Conservation (phyloP, 2,888 invertebrate genomes). For the Galerucella pusilla region DNA sequence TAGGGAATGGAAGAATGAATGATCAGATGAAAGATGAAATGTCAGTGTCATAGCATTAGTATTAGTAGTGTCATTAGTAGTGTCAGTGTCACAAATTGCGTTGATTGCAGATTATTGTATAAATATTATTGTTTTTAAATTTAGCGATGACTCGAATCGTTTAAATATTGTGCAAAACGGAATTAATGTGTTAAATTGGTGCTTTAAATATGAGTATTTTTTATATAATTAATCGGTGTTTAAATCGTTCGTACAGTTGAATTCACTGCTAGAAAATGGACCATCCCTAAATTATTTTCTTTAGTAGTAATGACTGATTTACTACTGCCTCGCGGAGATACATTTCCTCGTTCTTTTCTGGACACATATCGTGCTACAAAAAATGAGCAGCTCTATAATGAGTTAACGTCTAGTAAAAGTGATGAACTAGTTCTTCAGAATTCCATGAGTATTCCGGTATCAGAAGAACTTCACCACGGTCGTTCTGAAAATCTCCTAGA, state of each 20-base stretch:
- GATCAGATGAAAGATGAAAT: neutral
- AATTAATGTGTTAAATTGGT: conserved; percentile 1
- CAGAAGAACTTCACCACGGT: conserved; percentile 65
- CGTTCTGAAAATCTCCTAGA: conserved; percentile 65
- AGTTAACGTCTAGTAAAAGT: conserved; percentile 67
- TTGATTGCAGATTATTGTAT: neutral
- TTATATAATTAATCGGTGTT: neutral
- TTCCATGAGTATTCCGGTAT: conserved; percentile 61
- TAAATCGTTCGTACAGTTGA: neutral
- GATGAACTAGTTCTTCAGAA: conserved; percentile 67
- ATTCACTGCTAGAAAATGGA: conserved; percentile 20
- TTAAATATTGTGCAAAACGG: conserved; percentile 8
- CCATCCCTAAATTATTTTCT: conserved; percentile 18
- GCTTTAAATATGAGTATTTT: conserved; percentile 5
- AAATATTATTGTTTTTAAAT: conserved; percentile 29
- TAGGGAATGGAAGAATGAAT: conserved; percentile 5
- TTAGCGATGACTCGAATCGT: conserved; percentile 23
- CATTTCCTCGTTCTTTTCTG: conserved; percentile 64
- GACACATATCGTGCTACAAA: conserved; percentile 62
- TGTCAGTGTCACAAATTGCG: conserved; percentile 7
- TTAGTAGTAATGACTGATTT: conserved; percentile 61
- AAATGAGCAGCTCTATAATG: conserved; percentile 62
- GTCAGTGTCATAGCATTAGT: conserved; percentile 23
- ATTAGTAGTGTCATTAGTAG: neutral
- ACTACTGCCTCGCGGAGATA: conserved; percentile 64